phyloP scores from a whole-genome alignment of 1,140 invertebrate genomes.

The Atta cephalotes region DNA sequence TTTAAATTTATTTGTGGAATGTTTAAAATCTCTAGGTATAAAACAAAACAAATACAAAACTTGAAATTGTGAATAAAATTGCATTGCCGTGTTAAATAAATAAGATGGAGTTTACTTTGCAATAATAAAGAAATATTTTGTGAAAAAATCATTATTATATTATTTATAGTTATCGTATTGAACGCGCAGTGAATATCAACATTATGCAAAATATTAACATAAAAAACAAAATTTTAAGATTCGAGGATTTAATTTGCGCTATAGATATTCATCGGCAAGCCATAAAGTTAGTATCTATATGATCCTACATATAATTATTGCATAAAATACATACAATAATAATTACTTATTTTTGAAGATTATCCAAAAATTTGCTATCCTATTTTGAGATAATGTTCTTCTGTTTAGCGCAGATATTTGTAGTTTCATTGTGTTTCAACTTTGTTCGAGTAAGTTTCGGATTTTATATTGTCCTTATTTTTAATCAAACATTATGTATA shows the following conservation, averaged over 20 bases:
- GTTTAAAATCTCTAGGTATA: slow-evolving; percentile 17
- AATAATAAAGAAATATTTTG: not conserved
- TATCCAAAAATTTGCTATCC: not conserved
- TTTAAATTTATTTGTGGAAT: slow-evolving; percentile 8
- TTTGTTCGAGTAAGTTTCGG: not conserved
- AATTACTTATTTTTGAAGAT: not conserved
- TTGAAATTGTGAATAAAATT: not conserved
- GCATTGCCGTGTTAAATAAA: not conserved
- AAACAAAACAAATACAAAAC: not conserved
- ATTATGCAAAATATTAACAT: not conserved
- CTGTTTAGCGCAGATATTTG: not conserved
- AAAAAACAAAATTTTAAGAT: not conserved
- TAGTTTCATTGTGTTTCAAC: not conserved
- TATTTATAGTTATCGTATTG: slow-evolving; percentile 42
- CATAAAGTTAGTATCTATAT: slow-evolving; percentile 6
- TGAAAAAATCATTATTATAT: not conserved
- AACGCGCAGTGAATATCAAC: not conserved
- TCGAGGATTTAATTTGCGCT: not conserved
- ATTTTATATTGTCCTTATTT: not conserved
- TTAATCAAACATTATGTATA: not conserved
- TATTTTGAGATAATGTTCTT: not conserved
- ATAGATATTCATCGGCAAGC: slow-evolving; percentile 31
- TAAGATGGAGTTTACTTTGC: not conserved
- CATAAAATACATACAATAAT: not conserved
- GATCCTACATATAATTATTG: not conserved